Percentiles rank a stretch among this genome's conserved stretches.
Conservation (phyloP, 2,888 invertebrate species). For the Acheta domesticus region DNA sequence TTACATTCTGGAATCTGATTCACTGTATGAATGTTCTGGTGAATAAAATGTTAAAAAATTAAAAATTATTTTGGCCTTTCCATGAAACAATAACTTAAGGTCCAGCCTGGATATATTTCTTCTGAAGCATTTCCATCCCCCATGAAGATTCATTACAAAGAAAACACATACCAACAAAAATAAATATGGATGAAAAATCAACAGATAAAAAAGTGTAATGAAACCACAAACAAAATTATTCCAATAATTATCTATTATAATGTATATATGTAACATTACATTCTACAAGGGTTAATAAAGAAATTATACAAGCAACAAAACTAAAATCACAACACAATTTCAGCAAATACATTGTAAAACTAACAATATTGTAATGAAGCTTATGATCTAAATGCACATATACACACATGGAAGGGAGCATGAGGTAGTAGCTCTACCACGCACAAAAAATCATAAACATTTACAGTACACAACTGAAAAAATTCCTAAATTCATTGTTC, state of each 20-base stretch:
- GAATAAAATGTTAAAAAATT: not conserved
- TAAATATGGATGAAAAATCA: not conserved
- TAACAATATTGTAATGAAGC: conserved; percentile 28
- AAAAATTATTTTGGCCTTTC: not conserved
- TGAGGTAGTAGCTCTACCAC: not conserved
- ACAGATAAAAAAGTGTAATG: not conserved
- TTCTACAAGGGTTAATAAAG: conserved; percentile 28
- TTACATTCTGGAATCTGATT: too few species aligned
- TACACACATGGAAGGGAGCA: conserved; percentile 21
- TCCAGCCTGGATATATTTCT: not conserved
- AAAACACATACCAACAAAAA: not conserved
- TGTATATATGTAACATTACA: conserved; percentile 29
- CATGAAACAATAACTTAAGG: not conserved
- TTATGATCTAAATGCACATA: conserved; percentile 26
- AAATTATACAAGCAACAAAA: conserved; percentile 27
- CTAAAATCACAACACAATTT: conserved; percentile 29
- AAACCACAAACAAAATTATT: not conserved
- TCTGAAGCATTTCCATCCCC: not conserved
- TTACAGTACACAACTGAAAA: too few species aligned
- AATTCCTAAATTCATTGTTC: too few species aligned
- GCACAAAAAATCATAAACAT: not conserved
- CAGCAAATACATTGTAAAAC: conserved; percentile 24
- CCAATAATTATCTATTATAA: conserved; percentile 25
- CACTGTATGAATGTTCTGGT: not conserved
- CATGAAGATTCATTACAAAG: not conserved